phyloP scores from a whole-genome alignment of 1,140 invertebrate species.

The Formica selysi region DNA sequence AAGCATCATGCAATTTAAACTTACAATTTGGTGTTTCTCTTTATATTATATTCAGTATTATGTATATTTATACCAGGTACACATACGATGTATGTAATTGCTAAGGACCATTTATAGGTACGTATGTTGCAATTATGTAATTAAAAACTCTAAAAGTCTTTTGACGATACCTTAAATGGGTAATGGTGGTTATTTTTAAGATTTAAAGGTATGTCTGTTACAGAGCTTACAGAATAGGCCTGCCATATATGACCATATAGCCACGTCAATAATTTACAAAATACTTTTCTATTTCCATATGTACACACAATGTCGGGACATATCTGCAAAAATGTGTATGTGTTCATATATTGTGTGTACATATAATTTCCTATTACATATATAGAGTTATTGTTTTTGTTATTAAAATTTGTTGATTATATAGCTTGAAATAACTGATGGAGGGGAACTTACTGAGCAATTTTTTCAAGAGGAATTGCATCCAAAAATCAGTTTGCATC shows the following conservation, averaged over 20 bases:
- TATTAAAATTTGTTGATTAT: constrained; percentile 79
- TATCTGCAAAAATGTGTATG: background rate
- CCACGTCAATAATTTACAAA: background rate
- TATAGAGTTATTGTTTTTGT: constrained; percentile 22
- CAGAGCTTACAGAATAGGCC: constrained; percentile 84
- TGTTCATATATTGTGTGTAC: background rate
- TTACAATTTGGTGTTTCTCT: constrained; percentile 74
- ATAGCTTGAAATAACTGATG: constrained; percentile 97
- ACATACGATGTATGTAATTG: constrained; percentile 36
- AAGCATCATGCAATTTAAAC: constrained; percentile 80
- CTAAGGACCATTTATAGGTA: constrained; percentile 49
- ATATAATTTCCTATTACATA: background rate
- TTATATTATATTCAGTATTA: constrained; percentile 40
- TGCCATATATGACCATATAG: constrained; percentile 51
- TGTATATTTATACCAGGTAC: constrained; percentile 21
- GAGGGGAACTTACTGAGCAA: constrained; percentile 95
- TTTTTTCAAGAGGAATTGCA: constrained; percentile 97
- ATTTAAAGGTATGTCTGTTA: constrained; percentile 57
- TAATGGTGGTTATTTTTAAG: constrained; percentile 78
- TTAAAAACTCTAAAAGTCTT: constrained; percentile 8
- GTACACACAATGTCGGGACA: constrained; percentile 26
- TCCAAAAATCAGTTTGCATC: constrained; percentile 96
- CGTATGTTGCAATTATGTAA: constrained; percentile 19
- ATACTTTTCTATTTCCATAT: constrained; percentile 21
- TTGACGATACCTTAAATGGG: constrained; percentile 68